These are phyloP conservation scores for Trachemys scripta DNA, from an alignment of 2,113 vertebrate genomes.

Conservation along the genomic window DNA sequence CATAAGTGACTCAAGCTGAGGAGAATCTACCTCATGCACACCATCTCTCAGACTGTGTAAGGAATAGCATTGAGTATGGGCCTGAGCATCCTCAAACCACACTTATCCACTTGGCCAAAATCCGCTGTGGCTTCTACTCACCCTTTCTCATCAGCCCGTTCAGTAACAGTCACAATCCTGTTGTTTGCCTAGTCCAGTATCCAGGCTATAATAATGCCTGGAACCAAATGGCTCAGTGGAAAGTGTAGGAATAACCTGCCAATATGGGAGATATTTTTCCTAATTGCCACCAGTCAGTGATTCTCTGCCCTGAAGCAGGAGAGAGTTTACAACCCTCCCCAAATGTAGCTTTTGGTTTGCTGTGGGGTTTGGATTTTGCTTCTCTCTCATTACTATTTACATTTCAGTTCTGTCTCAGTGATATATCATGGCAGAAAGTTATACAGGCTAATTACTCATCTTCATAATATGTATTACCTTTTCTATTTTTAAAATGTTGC, in stretches of 20 bases:
- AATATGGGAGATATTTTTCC: too few species aligned
- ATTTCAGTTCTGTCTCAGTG: background rate
- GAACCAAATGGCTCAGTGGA: too few species aligned
- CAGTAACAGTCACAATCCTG: too few species aligned
- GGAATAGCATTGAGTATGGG: background rate
- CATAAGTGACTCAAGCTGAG: background rate
- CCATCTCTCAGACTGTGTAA: background rate
- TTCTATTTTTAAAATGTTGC: background rate
- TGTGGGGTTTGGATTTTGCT: background rate
- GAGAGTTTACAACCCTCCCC: background rate
- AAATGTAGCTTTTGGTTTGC: background rate
- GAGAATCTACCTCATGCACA: background rate
- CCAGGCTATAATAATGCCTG: too few species aligned
- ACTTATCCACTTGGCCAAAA: background rate
- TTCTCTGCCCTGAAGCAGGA: too few species aligned
- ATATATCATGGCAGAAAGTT: background rate
- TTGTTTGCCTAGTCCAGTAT: too few species aligned
- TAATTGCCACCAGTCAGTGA: too few species aligned
- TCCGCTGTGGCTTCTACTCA: background rate
- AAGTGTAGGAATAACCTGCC: too few species aligned
- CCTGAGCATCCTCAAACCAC: background rate
- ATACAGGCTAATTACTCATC: background rate
- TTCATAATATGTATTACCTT: fast-evolving
- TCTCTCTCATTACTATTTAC: background rate
- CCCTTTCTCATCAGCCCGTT: background rate